Evolutionary conservation across 2,888 invertebrate species (phyloP).

Genomic region (Leucophenga montana): DNA sequence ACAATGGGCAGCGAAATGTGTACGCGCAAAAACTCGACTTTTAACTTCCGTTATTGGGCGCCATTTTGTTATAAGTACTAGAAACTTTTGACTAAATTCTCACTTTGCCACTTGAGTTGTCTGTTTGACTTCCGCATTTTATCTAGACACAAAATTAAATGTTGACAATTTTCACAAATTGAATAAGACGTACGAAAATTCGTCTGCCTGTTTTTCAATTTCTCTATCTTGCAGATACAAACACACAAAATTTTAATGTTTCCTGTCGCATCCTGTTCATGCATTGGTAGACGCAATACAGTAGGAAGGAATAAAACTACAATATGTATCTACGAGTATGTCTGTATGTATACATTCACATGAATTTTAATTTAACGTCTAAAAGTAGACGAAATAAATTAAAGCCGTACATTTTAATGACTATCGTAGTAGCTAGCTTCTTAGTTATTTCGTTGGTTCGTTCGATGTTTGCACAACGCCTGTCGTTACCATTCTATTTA

Average conservation of each 20-base stretch:
- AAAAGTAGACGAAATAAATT: slow-evolving; percentile 21
- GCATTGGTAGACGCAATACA: too few species aligned
- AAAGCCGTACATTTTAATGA: slow-evolving; percentile 18
- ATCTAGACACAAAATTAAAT: slow-evolving; percentile 2
- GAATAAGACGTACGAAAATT: slow-evolving; percentile 11
- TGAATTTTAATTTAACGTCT: slow-evolving; percentile 19
- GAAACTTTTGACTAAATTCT: background rate
- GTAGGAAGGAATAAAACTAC: background rate
- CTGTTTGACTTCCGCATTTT: slow-evolving; percentile 17
- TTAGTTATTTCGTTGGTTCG: too few species aligned
- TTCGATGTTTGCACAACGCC: too few species aligned
- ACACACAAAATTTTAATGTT: slow-evolving; percentile 5
- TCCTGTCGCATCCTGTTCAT: slow-evolving; percentile 9
- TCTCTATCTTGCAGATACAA: background rate
- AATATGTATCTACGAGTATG: background rate
- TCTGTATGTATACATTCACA: background rate
- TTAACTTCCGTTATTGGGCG: too few species aligned
- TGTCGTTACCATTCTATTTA: too few species aligned
- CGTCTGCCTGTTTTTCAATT: background rate
- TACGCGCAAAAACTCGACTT: background rate
- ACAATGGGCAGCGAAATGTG: slow-evolving; percentile 2
- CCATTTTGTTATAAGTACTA: too few species aligned
- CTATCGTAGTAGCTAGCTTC: too few species aligned
- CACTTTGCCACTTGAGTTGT: slow-evolving; percentile 22
- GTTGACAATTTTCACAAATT: slow-evolving; percentile 25